Percentiles rank a stretch among this genome's conserved stretches.
Evolutionary conservation across 1,140 invertebrate genomes (phyloP).

Genomic region (Mya arenaria): DNA sequence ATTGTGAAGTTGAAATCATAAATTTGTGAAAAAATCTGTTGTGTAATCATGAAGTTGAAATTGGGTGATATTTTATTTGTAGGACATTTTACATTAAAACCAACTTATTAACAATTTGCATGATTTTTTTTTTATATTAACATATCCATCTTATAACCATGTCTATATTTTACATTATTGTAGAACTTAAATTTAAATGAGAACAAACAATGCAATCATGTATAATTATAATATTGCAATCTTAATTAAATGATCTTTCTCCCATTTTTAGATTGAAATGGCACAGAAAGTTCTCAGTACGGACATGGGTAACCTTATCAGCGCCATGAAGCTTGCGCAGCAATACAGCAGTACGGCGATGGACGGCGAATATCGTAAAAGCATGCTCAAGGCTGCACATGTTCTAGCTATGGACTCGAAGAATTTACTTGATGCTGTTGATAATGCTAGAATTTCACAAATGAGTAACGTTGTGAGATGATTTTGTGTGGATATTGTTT

Average conservation of each 20-base stretch:
- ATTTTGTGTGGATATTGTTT: no score
- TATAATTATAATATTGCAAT: no score
- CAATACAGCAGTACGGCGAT: constrained; percentile 95
- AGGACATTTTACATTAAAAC: no score
- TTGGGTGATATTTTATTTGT: no score
- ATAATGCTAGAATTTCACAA: constrained; percentile 82
- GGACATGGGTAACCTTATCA: constrained; percentile 96
- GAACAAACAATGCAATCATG: not conserved
- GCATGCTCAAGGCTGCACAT: constrained; percentile 96
- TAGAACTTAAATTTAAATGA: not conserved
- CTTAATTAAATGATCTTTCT: constrained; percentile 24
- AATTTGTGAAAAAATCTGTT: no score
- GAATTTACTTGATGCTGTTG: constrained; percentile 96
- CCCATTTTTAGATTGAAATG: constrained; percentile 90
- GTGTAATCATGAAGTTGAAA: no score
- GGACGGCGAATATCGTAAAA: constrained; percentile 96
- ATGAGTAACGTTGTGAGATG: not conserved
- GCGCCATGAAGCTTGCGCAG: constrained; percentile 96
- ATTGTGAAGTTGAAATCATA: no score
- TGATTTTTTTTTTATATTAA: not conserved
- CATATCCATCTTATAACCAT: not conserved
- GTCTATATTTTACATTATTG: not conserved
- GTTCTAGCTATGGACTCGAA: constrained; percentile 99
- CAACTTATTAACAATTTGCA: no score
- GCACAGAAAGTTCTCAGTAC: constrained; percentile 98